These are phyloP conservation scores for Lasius platythorax DNA, from an alignment of 2,888 invertebrate genomes.

Conservation along the genomic window DNA sequence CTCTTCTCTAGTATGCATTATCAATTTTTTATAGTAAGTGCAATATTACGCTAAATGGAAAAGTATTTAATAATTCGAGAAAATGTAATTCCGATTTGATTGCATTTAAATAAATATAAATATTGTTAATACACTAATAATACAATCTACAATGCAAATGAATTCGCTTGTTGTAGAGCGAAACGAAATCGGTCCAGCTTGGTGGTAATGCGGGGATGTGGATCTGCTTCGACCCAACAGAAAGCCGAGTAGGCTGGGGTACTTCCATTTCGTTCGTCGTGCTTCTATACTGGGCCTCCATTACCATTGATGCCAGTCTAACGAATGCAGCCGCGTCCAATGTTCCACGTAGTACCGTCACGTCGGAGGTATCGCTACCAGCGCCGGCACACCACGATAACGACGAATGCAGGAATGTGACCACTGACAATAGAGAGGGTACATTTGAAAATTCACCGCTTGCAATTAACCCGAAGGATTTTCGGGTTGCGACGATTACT, in stretches of 20 bases:
- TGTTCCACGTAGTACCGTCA: conserved; percentile 78
- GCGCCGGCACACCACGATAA: conserved; percentile 76
- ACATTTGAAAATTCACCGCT: not conserved
- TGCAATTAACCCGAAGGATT: not conserved
- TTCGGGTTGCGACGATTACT: not conserved
- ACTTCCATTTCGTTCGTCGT: conserved; percentile 79
- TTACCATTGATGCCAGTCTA: conserved; percentile 81
- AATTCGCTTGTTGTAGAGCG: conserved; percentile 61
- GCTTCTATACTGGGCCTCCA: conserved; percentile 79
- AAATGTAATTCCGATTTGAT: not conserved
- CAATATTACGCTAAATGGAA: not conserved
- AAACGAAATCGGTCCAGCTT: conserved; percentile 72
- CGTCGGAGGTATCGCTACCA: conserved; percentile 84
- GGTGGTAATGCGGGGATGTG: conserved; percentile 85
- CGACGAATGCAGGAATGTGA: conserved; percentile 83
- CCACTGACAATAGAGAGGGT: conserved; percentile 80
- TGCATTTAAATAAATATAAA: not conserved
- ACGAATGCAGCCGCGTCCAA: conserved; percentile 84
- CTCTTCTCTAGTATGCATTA: not conserved
- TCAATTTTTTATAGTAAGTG: not conserved
- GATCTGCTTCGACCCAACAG: conserved; percentile 83
- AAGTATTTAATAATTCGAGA: not conserved
- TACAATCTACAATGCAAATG: not conserved
- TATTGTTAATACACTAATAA: not conserved
- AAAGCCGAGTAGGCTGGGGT: conserved; percentile 83